Evolutionary conservation across 2,113 vertebrate species (phyloP).

Genomic region (Campylomormyrus tamandua): DNA sequence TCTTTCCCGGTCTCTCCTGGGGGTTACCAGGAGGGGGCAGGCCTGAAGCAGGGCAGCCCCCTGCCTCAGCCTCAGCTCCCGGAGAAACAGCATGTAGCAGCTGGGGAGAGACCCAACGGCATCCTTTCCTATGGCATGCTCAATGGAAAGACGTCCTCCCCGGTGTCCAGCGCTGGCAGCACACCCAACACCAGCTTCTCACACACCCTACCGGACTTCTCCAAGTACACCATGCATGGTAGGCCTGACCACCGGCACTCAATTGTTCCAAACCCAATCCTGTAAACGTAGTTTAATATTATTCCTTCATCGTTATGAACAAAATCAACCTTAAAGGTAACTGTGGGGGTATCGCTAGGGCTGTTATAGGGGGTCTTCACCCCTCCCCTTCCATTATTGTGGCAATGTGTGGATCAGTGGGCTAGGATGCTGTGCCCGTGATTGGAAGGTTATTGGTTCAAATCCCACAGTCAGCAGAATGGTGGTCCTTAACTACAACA

Average conservation of each 20-base stretch:
- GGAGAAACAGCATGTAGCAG: constrained; percentile 85
- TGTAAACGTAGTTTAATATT: background rate
- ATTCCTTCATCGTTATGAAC: background rate
- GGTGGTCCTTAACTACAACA: background rate
- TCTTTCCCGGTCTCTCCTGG: constrained; percentile 82
- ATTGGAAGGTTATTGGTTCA: background rate
- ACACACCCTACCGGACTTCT: constrained; percentile 89
- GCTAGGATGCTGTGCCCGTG: background rate
- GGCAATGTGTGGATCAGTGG: background rate
- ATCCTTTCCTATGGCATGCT: constrained; percentile 76
- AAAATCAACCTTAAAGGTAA: background rate
- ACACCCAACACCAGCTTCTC: constrained; percentile 69
- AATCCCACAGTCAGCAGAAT: background rate
- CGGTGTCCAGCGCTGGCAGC: constrained; percentile 64
- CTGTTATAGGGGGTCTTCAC: background rate
- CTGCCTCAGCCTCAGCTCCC: constrained; percentile 69
- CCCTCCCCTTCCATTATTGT: background rate
- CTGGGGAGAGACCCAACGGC: constrained; percentile 76
- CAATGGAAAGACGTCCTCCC: constrained; percentile 79
- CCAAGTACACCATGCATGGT: constrained; percentile 89
- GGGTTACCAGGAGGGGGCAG: constrained; percentile 67
- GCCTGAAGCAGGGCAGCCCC: constrained; percentile 76
- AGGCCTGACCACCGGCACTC: constrained; percentile 25
- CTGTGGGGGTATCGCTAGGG: background rate
- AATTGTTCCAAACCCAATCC: background rate